Conservation (phyloP, 2,888 invertebrate species). For the Philonicus albiceps region DNA sequence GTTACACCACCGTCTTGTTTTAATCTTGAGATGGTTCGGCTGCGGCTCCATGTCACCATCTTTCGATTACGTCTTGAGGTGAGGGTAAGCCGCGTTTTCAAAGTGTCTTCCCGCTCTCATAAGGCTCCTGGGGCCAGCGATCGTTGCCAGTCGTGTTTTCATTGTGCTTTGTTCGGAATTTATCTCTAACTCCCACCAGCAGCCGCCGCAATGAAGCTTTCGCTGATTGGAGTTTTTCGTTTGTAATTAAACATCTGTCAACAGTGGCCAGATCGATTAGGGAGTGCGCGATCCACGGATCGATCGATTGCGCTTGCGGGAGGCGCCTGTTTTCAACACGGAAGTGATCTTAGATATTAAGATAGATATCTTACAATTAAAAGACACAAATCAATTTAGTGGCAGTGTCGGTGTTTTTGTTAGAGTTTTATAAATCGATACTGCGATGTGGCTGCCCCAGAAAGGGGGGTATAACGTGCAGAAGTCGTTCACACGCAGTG, state of each 20-base stretch:
- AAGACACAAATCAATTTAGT: background rate
- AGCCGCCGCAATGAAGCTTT: background rate
- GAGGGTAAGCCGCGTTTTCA: background rate
- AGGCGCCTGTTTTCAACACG: background rate
- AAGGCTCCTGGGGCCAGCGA: background rate
- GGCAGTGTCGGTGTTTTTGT: background rate
- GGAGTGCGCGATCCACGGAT: background rate
- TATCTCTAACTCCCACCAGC: background rate
- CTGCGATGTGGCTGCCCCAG: slow-evolving; percentile 57
- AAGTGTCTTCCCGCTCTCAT: background rate
- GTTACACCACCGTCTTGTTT: slow-evolving; percentile 13
- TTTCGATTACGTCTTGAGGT: slow-evolving; percentile 8
- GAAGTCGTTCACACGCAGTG: slow-evolving; percentile 59
- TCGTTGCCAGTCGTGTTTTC: background rate
- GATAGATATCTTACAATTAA: background rate
- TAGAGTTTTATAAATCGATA: background rate
- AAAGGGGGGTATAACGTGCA: slow-evolving; percentile 61
- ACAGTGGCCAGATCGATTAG: background rate
- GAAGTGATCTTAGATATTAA: background rate
- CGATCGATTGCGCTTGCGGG: background rate
- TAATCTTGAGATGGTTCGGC: background rate
- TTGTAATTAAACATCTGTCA: slow-evolving; percentile 11
- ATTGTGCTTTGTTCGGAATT: slow-evolving; percentile 16
- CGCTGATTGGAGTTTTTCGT: background rate
- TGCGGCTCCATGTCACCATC: slow-evolving; percentile 15